phyloP scores from a whole-genome alignment of 2,888 invertebrate species.

The Ophion slaviceki region DNA sequence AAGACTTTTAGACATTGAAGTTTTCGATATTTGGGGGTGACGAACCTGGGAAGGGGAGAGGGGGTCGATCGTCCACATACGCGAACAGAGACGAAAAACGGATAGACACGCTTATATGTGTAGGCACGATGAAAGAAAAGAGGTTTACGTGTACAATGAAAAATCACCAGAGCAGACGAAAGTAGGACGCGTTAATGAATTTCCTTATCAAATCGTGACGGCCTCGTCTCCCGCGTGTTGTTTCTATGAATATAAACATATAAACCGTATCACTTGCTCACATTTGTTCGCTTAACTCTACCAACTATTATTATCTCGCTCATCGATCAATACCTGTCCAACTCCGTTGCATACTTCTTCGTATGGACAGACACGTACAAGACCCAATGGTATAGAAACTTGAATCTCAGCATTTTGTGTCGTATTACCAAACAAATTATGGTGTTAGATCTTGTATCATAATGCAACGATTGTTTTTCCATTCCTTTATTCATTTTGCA shows the following conservation, averaged over 20 bases:
- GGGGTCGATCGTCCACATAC: conserved; percentile 38
- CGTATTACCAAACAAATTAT: background rate
- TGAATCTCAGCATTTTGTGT: background rate
- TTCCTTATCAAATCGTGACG: conserved; percentile 79
- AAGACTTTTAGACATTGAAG: background rate
- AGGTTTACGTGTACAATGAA: conserved; percentile 40
- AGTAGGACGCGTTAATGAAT: conserved; percentile 80
- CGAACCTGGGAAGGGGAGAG: background rate
- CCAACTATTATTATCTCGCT: conserved; percentile 67
- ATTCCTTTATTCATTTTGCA: background rate
- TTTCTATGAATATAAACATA: background rate
- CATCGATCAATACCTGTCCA: conserved; percentile 53
- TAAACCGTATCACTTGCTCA: conserved; percentile 36
- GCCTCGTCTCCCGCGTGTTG: conserved; percentile 52
- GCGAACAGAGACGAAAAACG: conserved; percentile 5
- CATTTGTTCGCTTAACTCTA: conserved; percentile 47
- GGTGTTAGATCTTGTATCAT: background rate
- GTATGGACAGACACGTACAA: conserved; percentile 2
- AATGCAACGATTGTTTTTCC: background rate
- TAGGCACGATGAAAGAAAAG: conserved; percentile 1
- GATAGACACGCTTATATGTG: background rate
- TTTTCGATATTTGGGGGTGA: conserved; percentile 20
- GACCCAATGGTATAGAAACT: background rate
- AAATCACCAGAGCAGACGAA: conserved; percentile 63
- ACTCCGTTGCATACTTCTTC: conserved; percentile 21